phyloP scores from a whole-genome alignment of 2,113 vertebrate species.

The Brachionichthys hirsutus region DNA sequence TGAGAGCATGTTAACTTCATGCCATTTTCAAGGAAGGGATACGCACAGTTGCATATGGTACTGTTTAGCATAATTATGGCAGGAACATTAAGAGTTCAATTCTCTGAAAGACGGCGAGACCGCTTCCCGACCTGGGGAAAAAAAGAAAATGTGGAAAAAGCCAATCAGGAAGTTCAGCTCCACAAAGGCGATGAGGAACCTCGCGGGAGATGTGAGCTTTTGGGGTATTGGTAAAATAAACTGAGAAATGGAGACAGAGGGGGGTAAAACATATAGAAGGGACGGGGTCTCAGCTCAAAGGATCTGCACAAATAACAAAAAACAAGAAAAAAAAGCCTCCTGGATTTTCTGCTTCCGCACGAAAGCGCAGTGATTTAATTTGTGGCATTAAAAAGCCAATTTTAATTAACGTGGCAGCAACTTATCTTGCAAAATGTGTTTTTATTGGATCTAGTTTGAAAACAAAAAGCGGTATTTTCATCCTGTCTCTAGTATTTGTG shows the following conservation, averaged over 20 bases:
- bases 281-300: constrained; percentile 10
- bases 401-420: not conserved
- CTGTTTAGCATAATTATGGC: constrained; percentile 61
- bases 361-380: not conserved
- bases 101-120: constrained; percentile 35
- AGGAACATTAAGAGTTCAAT: constrained; percentile 61
- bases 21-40: constrained; percentile 36
- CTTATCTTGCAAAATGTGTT: not conserved
- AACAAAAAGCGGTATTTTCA: not conserved
- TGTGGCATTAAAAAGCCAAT: not conserved
- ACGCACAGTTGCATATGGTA: constrained; percentile 57
- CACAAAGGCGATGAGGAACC: constrained; percentile 28
- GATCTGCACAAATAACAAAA: not conserved
- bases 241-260: constrained; percentile 30
- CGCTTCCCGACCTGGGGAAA: constrained; percentile 49
- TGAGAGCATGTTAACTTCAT: constrained; percentile 52
- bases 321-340: not conserved
- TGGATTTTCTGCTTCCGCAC: not conserved
- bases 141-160: constrained; percentile 32
- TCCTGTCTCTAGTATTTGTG: not conserved
- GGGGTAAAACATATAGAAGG: not conserved
- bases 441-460: constrained; percentile 1
- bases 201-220: constrained; percentile 53
- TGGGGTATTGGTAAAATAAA: constrained; percentile 64
- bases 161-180: constrained; percentile 54